phyloP scores from a whole-genome alignment of 2,888 invertebrate genomes.

The Torymus tubicola region DNA sequence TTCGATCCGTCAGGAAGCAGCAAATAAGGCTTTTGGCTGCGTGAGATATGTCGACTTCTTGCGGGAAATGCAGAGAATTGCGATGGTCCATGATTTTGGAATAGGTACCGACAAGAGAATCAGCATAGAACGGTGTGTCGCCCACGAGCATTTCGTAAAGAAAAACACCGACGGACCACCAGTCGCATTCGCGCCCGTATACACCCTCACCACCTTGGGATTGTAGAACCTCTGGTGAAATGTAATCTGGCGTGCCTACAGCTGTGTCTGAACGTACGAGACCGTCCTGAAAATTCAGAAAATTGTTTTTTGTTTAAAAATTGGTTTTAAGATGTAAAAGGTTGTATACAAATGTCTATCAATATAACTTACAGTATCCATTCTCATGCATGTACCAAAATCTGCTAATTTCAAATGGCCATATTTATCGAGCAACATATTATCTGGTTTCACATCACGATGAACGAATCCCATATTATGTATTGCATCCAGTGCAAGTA shows the following conservation, averaged over 20 bases:
- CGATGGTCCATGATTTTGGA: slow-evolving; percentile 99
- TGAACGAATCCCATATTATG: slow-evolving; percentile 98
- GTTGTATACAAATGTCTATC: slow-evolving; percentile 1
- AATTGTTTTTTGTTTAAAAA: neutral
- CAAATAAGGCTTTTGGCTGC: slow-evolving; percentile 93
- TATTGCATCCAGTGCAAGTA: slow-evolving; percentile 97
- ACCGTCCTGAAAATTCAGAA: slow-evolving; percentile 83
- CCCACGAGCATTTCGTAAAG: slow-evolving; percentile 99
- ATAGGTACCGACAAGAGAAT: slow-evolving; percentile 98
- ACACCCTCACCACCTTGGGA: slow-evolving; percentile 97
- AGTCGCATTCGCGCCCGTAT: slow-evolving; percentile 98
- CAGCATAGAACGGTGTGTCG: slow-evolving; percentile 99
- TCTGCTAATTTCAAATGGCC: slow-evolving; percentile 99
- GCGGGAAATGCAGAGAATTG: slow-evolving; percentile 95
- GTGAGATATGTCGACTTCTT: slow-evolving; percentile 94
- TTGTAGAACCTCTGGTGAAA: slow-evolving; percentile 98
- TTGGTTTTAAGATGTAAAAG: neutral
- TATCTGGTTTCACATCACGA: slow-evolving; percentile 99
- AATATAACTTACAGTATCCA: slow-evolving; percentile 84
- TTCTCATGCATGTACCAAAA: slow-evolving; percentile 99
- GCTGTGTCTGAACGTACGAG: slow-evolving; percentile 97
- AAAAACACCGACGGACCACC: slow-evolving; percentile 99
- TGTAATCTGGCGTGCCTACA: slow-evolving; percentile 99
- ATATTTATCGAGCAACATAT: slow-evolving; percentile 95
- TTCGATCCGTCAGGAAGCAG: slow-evolving; percentile 94